These are phyloP conservation scores for Euura saliciscinereae DNA, from an alignment of 1,140 invertebrate genomes.

Conservation along the genomic window DNA sequence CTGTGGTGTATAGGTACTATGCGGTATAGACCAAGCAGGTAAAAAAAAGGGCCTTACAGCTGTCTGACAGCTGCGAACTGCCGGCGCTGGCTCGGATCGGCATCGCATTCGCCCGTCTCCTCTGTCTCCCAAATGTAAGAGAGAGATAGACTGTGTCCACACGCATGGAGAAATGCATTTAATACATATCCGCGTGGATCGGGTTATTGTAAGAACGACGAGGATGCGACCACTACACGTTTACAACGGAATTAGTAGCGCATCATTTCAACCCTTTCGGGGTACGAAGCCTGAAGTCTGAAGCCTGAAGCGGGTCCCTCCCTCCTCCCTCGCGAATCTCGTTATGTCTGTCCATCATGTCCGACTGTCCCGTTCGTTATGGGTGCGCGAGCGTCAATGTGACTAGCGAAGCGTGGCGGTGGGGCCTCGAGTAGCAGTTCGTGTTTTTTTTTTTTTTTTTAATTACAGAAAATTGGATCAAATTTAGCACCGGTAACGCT, in stretches of 20 bases:
- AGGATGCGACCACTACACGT: background rate
- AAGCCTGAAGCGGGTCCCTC: too few relatives aligned
- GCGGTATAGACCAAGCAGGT: slow-evolving; percentile 1
- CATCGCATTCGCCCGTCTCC: background rate
- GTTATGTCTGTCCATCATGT: slow-evolving; percentile 14
- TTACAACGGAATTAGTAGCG: slow-evolving; percentile 1
- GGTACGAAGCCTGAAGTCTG: too few relatives aligned
- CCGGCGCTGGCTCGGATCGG: background rate
- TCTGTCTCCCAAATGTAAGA: too few relatives aligned
- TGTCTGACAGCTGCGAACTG: slow-evolving; percentile 3
- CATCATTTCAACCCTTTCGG: slow-evolving; percentile 2
- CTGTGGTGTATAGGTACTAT: background rate
- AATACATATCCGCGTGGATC: too few relatives aligned
- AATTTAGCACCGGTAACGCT: background rate
- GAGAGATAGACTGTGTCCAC: too few relatives aligned
- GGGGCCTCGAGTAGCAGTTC: slow-evolving; percentile 1
- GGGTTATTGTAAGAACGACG: background rate
- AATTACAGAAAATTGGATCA: slow-evolving; percentile 4
- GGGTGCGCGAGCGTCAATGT: slow-evolving; percentile 2
- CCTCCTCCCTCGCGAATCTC: slow-evolving; percentile 9
- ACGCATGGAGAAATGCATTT: too few relatives aligned
- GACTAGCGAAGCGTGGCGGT: background rate
- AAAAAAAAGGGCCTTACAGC: background rate
- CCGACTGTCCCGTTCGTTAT: slow-evolving; percentile 14
- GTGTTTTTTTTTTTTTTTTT: background rate